Evolutionary conservation across 2,888 invertebrate species (phyloP), one percentile per base, ranked within the genome.

Genomic region (Hypselothyrea guttata): DNA sequence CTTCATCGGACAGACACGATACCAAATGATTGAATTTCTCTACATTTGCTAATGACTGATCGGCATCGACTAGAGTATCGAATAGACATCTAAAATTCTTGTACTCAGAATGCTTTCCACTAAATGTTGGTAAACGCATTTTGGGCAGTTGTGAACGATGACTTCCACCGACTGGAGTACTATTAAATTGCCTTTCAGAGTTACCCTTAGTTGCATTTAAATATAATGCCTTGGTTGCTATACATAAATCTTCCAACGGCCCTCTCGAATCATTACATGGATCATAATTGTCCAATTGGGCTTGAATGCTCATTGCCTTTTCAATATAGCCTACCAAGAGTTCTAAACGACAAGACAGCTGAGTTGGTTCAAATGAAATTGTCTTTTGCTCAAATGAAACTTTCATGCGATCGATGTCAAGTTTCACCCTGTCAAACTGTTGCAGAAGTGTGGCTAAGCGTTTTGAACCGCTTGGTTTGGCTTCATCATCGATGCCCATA

Each of bases 141-240:
- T 49, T 49, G n/a, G 49, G 49, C 30, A 49, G 8, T 5, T 49
- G 22, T 2, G 49, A 40, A 15, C 8, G 30, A 7, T 30, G 30
- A n/a, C 30, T 30, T 30, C 4, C 22, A 22, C 22, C 2, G 2
- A 2, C 22, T 22, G 22, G 5, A 22, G 2, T 22, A 5, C 22
- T 22, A 4, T 2, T 22, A 2, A 5, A 22, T 22, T 2, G 3
- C 22, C 22, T 22, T 22, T 22, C 22, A 22, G 22, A 22, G 22
- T 22, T 22, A 5, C 22, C 5, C 2, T 22, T 22, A 4, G 5
- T 2, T 22, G 22, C 22, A 5, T 22, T 22, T 22, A 22, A 22
- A 22, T 22, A 22, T 5, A 22, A 22, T 22, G 22, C 22, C 22
- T 22, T 22, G 22, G 22, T 22, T 5, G 22, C 2, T 22, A 22